A percentile compares a stretch with the other conserved stretches of the same genome.
Conservation (phyloP, 2,888 invertebrate genomes). For the Monochamus alternatus region DNA sequence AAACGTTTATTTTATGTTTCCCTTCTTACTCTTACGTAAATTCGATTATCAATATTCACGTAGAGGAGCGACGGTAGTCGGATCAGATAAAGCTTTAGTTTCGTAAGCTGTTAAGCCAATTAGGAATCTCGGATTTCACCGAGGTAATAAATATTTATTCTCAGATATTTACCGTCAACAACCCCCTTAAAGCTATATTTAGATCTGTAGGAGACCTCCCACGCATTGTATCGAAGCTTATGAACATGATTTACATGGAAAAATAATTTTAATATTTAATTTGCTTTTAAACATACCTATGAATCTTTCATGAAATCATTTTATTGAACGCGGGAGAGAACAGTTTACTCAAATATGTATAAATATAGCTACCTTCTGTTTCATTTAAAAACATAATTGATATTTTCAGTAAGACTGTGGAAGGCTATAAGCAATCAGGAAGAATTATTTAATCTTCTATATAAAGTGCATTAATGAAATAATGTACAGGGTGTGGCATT, state of each 20-base stretch:
- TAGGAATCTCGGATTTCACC: neutral
- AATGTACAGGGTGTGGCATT: no score
- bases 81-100: neutral
- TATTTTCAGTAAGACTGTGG: no score
- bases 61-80: neutral
- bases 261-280: no score
- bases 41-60: neutral
- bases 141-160: neutral
- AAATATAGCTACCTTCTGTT: no score
- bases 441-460: no score
- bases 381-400: no score
- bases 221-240: neutral
- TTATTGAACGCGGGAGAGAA: no score
- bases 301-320: no score
- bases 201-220: neutral
- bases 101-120: neutral
- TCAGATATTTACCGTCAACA: neutral
- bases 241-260: neutral
- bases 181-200: neutral
- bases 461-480: no score
- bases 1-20: neutral
- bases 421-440: no score
- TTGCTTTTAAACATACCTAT: no score
- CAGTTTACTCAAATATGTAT: no score
- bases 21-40: neutral